Conservation (phyloP, 2,113 vertebrate genomes). For the Gracilinanus agilis region DNA sequence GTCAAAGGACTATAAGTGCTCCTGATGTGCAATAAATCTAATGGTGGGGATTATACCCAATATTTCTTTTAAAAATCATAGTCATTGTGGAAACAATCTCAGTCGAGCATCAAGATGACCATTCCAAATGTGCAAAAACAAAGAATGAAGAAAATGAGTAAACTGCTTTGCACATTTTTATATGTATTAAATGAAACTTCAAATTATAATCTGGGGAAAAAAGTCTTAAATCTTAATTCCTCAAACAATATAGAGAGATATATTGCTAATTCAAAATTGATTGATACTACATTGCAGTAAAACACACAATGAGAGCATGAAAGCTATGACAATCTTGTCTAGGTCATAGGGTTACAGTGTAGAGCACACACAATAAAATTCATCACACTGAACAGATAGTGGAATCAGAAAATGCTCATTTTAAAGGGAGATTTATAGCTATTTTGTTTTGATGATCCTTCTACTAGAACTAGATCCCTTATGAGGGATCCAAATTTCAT, state of each 20-base stretch:
- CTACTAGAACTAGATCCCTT: background rate
- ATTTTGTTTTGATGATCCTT: background rate
- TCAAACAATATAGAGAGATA: background rate
- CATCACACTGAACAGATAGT: background rate
- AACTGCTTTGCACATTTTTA: background rate
- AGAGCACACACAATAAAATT: background rate
- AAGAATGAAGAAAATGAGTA: background rate
- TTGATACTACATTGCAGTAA: background rate
- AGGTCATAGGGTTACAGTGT: background rate
- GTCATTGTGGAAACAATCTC: background rate
- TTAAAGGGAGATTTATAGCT: background rate
- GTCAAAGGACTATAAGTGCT: background rate
- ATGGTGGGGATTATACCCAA: background rate
- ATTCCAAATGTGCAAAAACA: background rate
- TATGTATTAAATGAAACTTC: background rate
- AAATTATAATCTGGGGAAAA: background rate
- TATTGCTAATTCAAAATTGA: background rate
- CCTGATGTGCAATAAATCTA: background rate
- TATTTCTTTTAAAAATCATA: background rate
- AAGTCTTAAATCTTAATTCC: background rate
- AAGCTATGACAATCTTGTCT: background rate
- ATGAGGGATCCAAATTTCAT: background rate
- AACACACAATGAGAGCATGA: background rate
- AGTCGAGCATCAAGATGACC: background rate
- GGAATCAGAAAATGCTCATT: background rate